Evolutionary conservation across 2,888 invertebrate species (phyloP), one percentile per base, ranked within the genome.

Genomic region (Hypolimnas misippus): DNA sequence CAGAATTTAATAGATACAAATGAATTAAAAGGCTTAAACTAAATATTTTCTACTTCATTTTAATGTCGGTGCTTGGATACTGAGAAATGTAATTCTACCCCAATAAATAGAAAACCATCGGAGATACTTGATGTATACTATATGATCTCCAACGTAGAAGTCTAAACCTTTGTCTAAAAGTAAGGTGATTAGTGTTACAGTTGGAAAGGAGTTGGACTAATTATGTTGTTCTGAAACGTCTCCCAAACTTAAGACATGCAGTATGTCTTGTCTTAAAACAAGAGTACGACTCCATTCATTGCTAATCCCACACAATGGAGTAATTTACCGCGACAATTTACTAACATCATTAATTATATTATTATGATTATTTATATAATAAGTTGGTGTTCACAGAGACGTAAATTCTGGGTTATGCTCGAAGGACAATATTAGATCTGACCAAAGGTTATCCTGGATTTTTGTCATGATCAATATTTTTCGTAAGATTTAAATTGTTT

Each of bases 141-240:
- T n/a, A n/a, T 38, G 12, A n/a, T n/a, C n/a, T n/a, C 35, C 2
- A n/a, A n/a, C 25, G 2, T 25, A 2, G 25, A 3, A 25, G 25
- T 25, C 25, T 25, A 25, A 25, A 25, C 25, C 12, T 4, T 46
- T 46, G 21, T 46, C 8, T 4, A 46, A 5, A 46, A 19, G 44
- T 46, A 46, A 44, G 21, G 44, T 46, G 10, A 46, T 12, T 46
- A 8, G 19, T 46, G 21, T 21, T 21, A 4, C 21, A 46, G 21
- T 46, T 46, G 21, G 12, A 12, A 21, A 19, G 14, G 25, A 57
- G 49, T 62, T 57, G 29, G 52, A 54, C 62, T 58, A 64, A 64
- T 64, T 57, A 57, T 57, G 54, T 65, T 65, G 62, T 62, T 61
- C 62, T 35, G 19, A 31, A 53, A 25, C 35, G 38, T 62, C 57